These are phyloP conservation scores for Semnopithecus entellus DNA, from an alignment of 2,113 vertebrate species.

Conservation along the genomic window DNA sequence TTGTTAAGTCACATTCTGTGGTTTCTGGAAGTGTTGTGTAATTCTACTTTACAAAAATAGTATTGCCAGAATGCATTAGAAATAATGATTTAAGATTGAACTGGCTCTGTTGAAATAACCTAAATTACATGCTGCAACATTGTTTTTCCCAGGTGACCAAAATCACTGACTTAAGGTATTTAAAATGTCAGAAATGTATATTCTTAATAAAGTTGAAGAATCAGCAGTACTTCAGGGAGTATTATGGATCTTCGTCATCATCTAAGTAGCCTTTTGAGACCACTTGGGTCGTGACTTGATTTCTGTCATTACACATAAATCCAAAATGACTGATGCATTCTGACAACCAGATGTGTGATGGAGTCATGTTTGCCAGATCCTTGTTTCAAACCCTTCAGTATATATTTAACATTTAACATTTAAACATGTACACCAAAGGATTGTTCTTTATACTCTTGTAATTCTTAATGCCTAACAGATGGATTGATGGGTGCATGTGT, in stretches of 20 bases:
- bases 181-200: constrained; percentile 58
- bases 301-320: constrained; percentile 71
- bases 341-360: constrained; percentile 32
- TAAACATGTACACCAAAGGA: constrained; percentile 24
- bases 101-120: constrained; percentile 50
- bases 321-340: constrained; percentile 44
- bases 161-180: constrained; percentile 56
- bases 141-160: constrained; percentile 56
- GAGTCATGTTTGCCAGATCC: constrained; percentile 34
- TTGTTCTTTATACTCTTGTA: not conserved
- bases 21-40: constrained; percentile 51
- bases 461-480: constrained; percentile 18
- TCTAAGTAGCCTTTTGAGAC: constrained; percentile 49
- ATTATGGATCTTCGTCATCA: constrained; percentile 55
- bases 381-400: not conserved
- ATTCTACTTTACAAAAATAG: constrained; percentile 52
- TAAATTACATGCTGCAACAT: constrained; percentile 45
- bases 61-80: constrained; percentile 28
- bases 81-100: constrained; percentile 52
- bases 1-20: constrained; percentile 51
- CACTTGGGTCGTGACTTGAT: constrained; percentile 36
- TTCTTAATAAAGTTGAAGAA: constrained; percentile 33
- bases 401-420: constrained; percentile 38
- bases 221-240: constrained; percentile 17
- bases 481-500: not conserved